Evolutionary conservation across 2,797 vertebrate species (phyloP), one percentile per base, ranked within the genome.

Genomic region (Eulemur mongoz): DNA sequence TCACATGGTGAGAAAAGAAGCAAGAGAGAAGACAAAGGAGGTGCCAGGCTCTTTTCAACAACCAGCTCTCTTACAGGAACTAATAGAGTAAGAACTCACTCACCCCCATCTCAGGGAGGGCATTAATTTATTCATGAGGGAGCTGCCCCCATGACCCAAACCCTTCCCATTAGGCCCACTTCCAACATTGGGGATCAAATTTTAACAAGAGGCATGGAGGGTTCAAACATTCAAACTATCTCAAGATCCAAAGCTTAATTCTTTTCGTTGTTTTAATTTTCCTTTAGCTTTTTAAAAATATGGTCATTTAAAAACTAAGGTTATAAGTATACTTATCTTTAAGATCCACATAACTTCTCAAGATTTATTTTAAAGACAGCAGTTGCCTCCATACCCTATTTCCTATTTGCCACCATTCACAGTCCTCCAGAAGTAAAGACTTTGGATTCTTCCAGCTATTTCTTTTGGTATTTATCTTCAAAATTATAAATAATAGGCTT

Each of bases 241-340:
- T 43, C 43, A 73, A 73, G 30, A 45, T 48, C 17, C 22, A 48
- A 73, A 81, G 18, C 13, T 75, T 54, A 35, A n/a, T 80, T 73
- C 65, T 92, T 38, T 75, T 96, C 38, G 5, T 10, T 89, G 84
- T 80, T 92, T 93, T 54, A 89, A 57, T 90, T 87, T 96, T 23
- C 23, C 6, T 4, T 50, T 70, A 78, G 45, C 10, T 92, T 84
- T 89, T 75, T 3, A 50, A 91, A 89, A 76, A 72, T 63, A 18
- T 3, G 35, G 4, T 40, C 8, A 90, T 57, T 87, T 95, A 30
- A 80, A 92, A 81, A 76, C 48, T 86, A 76, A 18, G n/a, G 22
- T 48, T 65, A 40, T 32, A 54, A 45, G 3, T 72, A 35, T 57
- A 63, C 3, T 2, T 79, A 18, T 7, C 43, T 80, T 69, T 54